phyloP scores from a whole-genome alignment of 2,113 vertebrate species.

The Galbula dea region DNA sequence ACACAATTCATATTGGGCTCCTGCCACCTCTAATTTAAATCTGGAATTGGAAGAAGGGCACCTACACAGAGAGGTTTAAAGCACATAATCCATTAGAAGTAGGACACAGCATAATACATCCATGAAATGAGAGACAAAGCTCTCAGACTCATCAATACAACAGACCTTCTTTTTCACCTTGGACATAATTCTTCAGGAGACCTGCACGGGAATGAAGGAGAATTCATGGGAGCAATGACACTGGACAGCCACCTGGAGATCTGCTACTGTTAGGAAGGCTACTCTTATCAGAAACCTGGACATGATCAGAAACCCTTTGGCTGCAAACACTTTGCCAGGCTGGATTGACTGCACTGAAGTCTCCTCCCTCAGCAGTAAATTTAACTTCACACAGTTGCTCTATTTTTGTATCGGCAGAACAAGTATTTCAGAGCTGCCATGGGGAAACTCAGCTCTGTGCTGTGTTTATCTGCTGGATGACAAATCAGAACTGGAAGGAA shows the following conservation, averaged over 20 bases:
- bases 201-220: not conserved
- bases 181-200: not conserved
- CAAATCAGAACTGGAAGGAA: conserved; percentile 29
- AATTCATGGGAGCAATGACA: not conserved
- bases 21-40: not conserved
- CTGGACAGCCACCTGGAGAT: not conserved
- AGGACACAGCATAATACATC: not conserved
- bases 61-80: not conserved
- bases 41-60: not conserved
- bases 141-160: not conserved
- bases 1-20: not conserved
- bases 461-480: conserved; percentile 41
- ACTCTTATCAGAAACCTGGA: not conserved
- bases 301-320: not conserved
- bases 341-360: conserved; percentile 12
- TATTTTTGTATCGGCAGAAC: conserved; percentile 40
- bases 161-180: not conserved
- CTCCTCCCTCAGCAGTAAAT: conserved; percentile 31
- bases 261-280: not conserved
- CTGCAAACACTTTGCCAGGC: conserved; percentile 33
- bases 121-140: not conserved
- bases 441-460: conserved; percentile 24
- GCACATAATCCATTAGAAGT: not conserved
- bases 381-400: conserved; percentile 53
- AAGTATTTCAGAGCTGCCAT: conserved; percentile 56